These are phyloP conservation scores for Sialia sialis DNA, from an alignment of 2,113 vertebrate genomes.

Conservation along the genomic window DNA sequence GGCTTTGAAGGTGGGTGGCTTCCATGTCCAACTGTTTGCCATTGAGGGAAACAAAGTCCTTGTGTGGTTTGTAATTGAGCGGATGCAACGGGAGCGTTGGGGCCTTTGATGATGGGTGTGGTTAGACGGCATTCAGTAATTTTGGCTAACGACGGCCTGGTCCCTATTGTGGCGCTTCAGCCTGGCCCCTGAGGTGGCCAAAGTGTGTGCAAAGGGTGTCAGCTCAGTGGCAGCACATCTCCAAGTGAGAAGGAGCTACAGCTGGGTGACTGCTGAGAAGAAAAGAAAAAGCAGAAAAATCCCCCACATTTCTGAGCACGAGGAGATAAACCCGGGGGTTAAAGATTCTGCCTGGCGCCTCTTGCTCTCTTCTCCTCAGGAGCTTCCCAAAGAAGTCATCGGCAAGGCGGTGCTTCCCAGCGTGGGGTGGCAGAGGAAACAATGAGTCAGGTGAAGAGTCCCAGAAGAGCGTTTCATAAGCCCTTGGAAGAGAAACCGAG, in stretches of 20 bases:
- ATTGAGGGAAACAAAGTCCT: slow-evolving; percentile 58
- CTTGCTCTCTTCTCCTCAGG: slow-evolving; percentile 12
- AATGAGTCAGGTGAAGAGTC: slow-evolving; percentile 65
- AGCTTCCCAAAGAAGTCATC: slow-evolving; percentile 53
- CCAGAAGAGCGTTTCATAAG: slow-evolving; percentile 58
- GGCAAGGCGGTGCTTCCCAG: not conserved
- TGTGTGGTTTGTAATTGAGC: slow-evolving; percentile 74
- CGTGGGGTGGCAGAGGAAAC: slow-evolving; percentile 57
- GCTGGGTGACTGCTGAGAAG: not conserved
- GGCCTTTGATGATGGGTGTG: slow-evolving; percentile 73
- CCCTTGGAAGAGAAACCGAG: slow-evolving; percentile 35
- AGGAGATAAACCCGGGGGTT: not conserved
- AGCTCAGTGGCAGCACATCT: not conserved
- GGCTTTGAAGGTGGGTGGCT: slow-evolving; percentile 65
- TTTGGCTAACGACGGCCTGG: slow-evolving; percentile 61
- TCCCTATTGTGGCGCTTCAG: not conserved
- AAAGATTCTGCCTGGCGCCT: not conserved
- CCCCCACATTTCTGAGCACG: not conserved
- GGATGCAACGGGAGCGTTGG: slow-evolving; percentile 59
- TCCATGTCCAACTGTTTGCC: slow-evolving; percentile 64
- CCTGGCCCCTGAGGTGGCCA: not conserved
- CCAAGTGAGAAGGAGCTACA: not conserved
- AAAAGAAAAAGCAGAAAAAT: not conserved
- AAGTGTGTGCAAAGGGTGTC: not conserved
- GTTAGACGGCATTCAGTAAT: slow-evolving; percentile 65